These are phyloP conservation scores for Paramormyrops hopkinsi DNA, from an alignment of 2,797 vertebrate genomes.

Conservation along the genomic window DNA sequence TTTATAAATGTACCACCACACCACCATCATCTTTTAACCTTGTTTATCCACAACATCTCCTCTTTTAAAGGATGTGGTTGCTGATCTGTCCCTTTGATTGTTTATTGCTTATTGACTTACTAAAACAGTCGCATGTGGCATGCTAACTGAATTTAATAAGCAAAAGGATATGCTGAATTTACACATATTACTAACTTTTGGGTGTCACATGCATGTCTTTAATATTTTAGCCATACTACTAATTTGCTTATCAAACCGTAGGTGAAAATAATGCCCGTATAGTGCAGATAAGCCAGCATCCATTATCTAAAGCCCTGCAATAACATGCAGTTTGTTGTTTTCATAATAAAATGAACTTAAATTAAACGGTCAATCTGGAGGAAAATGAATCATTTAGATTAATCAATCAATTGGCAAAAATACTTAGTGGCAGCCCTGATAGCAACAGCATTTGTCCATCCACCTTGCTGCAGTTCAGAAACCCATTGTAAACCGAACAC, in stretches of 20 bases:
- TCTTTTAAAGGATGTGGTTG: no score
- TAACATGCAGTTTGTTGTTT: neutral
- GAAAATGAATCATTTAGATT: neutral
- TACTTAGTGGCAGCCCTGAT: neutral
- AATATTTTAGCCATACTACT: neutral
- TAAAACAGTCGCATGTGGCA: no score
- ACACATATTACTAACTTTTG: neutral
- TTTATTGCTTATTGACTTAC: no score
- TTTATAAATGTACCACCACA: no score
- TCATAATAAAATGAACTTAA: neutral
- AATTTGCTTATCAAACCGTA: neutral
- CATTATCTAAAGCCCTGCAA: neutral
- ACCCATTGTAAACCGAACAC: neutral
- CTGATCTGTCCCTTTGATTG: no score
- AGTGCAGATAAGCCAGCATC: neutral
- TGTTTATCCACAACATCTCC: no score
- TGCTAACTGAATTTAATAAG: neutral
- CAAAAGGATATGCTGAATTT: neutral
- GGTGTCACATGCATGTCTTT: neutral
- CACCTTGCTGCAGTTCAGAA: neutral
- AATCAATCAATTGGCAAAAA: neutral
- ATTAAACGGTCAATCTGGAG: neutral
- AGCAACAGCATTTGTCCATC: neutral
- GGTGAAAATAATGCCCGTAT: no score
- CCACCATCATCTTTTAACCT: no score